Evolutionary conservation across 2,797 vertebrate species (phyloP), one percentile per base, ranked within the genome.

Genomic region (Serranus cabrilla): DNA sequence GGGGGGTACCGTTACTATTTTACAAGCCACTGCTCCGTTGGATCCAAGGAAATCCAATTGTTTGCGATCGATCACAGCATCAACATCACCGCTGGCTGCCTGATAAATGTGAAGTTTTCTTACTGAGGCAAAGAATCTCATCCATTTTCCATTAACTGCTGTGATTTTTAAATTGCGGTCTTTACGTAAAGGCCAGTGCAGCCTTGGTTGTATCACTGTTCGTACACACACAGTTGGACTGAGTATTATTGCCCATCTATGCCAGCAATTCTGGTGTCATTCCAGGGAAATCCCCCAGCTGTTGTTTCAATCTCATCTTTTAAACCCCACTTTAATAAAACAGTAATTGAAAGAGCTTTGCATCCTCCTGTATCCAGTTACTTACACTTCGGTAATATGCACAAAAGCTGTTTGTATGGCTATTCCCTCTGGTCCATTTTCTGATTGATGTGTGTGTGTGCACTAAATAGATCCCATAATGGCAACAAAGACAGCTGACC

Each of bases 231-330:
- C 27, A 27, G 27, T 70, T 72, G 42, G 75, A 74, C 67, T 65
- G 76, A 88, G 78, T 84, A 78, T 88, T 90, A 87, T 88, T 91
- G 77, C 79, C 57, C 49, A 51, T 82, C 81, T 69, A 73, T 85
- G 87, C 78, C 71, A 78, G 66, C 56, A 49, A 80, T 81, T 81
- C 79, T 92, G 87, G 91, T 88, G 90, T 94, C 92, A 93, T 89
- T 89, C 87, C 78, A 88, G 87, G 87, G 87, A 89, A 92, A 92
- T 92, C 90, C 89, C 67, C 78, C 94, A 95, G 93, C 92, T 95
- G 94, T 91, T 93, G 87, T 87, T 87, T 86, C 82, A 84, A 87
- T 92, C 88, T 87, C 58, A 49, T 84, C 89, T 86, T 90, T 91
- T 89, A 90, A 91, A 92, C 57, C 85, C 88, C 73, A 86, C 18